Conservation (phyloP, 1,140 invertebrate genomes). For the Habropoda laboriosa region DNA sequence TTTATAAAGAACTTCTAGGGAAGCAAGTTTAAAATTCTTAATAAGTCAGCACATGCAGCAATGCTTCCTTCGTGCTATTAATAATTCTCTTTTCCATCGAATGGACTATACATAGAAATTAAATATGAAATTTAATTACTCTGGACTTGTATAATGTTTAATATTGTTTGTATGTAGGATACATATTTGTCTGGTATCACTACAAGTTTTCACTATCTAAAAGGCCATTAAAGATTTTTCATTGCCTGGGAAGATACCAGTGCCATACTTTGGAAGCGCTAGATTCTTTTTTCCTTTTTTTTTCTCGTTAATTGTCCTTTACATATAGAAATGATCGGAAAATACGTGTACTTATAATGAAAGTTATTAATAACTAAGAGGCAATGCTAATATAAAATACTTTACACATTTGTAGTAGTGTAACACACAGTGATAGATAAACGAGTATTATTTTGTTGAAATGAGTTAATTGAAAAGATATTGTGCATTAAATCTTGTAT, state of each 20-base stretch:
- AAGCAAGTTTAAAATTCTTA: conserved; percentile 43
- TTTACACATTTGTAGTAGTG: conserved; percentile 8
- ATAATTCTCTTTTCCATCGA: background rate
- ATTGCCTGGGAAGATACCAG: conserved; percentile 68
- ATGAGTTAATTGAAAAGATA: background rate
- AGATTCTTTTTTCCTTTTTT: conserved; percentile 49
- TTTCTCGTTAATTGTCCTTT: background rate
- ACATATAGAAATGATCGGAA: conserved; percentile 1
- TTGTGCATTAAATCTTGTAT: conserved; percentile 22
- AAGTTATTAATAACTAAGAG: background rate
- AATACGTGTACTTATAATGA: background rate
- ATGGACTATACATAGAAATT: conserved; percentile 9
- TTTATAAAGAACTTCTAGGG: conserved; percentile 46
- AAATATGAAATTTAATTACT: conserved; percentile 31
- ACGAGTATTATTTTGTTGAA: background rate
- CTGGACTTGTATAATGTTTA: conserved; percentile 42
- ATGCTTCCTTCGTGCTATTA: background rate
- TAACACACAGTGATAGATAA: background rate
- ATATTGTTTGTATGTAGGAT: conserved; percentile 68
- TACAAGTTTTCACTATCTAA: conserved; percentile 67
- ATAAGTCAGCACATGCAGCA: conserved; percentile 11
- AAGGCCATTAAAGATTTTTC: conserved; percentile 72
- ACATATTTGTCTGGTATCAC: conserved; percentile 65
- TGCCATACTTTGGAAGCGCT: conserved; percentile 67
- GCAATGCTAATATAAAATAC: conserved; percentile 3